A percentile compares a stretch with the other conserved stretches of the same genome.
These are phyloP conservation scores for Apteryx mantelli DNA, from an alignment of 2,113 vertebrate species.

Conservation along the genomic window DNA sequence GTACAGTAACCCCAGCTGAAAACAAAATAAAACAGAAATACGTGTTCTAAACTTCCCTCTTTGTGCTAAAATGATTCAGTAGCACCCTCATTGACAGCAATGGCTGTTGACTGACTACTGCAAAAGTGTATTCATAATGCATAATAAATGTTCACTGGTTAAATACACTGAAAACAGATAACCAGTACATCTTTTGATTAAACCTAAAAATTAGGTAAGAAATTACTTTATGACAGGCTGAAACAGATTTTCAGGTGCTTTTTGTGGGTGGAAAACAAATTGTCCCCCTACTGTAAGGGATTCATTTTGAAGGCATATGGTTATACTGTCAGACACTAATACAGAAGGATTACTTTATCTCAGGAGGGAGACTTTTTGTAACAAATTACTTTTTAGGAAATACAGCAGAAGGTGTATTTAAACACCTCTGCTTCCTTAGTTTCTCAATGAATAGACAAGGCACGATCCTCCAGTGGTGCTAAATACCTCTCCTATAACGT, in stretches of 20 bases:
- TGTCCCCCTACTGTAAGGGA: not conserved
- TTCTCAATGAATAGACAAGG: not conserved
- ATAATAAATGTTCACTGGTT: not conserved
- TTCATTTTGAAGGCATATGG: not conserved
- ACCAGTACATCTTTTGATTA: not conserved
- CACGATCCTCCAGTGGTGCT: not conserved
- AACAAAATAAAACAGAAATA: not conserved
- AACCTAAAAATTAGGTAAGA: not conserved
- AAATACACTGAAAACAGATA: not conserved
- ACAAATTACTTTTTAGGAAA: not conserved
- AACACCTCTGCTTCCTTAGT: not conserved
- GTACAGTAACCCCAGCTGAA: not conserved
- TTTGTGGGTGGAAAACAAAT: not conserved
- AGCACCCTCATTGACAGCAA: not conserved
- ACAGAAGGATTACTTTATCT: not conserved
- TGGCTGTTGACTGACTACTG: not conserved
- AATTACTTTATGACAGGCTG: not conserved
- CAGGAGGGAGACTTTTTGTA: not conserved
- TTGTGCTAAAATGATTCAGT: not conserved
- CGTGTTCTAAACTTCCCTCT: not conserved
- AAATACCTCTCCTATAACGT: not conserved
- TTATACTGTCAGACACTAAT: not conserved
- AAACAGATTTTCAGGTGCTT: not conserved
- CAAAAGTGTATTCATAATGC: not conserved
- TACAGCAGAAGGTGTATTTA: not conserved